Evolutionary conservation across 2,888 invertebrate genomes (phyloP).

Genomic region (Cremastobaeus sp.): DNA sequence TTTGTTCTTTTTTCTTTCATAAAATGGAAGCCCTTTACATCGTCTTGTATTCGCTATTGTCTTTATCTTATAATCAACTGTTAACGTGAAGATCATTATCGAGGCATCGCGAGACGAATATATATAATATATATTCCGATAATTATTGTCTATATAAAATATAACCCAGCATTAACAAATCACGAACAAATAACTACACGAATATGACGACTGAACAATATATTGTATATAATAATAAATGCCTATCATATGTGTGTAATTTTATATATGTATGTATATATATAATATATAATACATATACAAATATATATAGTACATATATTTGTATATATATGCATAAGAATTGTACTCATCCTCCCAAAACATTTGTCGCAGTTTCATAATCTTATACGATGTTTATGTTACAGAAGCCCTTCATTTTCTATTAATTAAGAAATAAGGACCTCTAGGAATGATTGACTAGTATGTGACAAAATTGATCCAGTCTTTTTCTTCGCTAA

Average conservation of each 20-base stretch:
- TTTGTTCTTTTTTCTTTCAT: conserved; percentile 64
- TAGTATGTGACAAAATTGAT: conserved; percentile 37
- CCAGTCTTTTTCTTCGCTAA: conserved; percentile 53
- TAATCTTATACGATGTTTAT: conserved; percentile 37
- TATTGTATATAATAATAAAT: conserved; percentile 44
- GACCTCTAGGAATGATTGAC: conserved; percentile 24
- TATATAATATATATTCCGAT: conserved; percentile 35
- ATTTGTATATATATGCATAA: conserved; percentile 13
- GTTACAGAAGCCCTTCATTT: conserved; percentile 45
- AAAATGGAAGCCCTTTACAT: conserved; percentile 75
- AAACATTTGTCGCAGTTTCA: conserved; percentile 42
- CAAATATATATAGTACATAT: conserved; percentile 6
- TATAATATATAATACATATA: conserved; percentile 6
- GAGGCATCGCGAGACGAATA: conserved; percentile 47
- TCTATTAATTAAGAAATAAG: conserved; percentile 31
- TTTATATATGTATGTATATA: conserved; percentile 14
- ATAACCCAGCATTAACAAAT: conserved; percentile 56
- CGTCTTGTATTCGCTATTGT: conserved; percentile 61
- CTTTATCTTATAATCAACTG: conserved; percentile 66
- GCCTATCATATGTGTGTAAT: conserved; percentile 31
- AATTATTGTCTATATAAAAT: conserved; percentile 54
- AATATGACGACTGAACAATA: conserved; percentile 49
- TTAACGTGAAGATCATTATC: conserved; percentile 57
- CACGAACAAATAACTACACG: conserved; percentile 51
- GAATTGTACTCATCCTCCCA: conserved; percentile 40